Conservation (phyloP, 2,113 vertebrate species). For the Pholis gunnellus region DNA sequence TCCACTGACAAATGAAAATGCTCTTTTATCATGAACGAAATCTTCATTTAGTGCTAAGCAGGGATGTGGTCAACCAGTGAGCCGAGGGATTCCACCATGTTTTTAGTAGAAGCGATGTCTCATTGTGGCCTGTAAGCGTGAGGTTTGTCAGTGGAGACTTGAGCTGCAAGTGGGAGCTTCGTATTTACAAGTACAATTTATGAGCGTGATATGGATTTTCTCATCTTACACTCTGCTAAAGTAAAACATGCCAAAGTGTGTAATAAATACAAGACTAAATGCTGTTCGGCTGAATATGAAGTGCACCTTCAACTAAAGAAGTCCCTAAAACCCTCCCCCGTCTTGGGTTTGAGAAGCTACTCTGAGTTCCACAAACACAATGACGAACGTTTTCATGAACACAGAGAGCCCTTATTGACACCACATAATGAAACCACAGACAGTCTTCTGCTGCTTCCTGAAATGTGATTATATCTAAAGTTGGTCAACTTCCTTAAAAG, state of each 20-base stretch:
- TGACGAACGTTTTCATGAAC: neutral
- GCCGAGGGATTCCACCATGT: neutral
- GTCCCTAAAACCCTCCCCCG: neutral
- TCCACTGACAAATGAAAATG: neutral
- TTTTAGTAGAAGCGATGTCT: neutral
- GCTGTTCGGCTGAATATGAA: neutral
- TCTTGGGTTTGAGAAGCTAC: neutral
- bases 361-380: constrained; percentile 7
- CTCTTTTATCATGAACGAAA: neutral
- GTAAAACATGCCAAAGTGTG: neutral
- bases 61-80: neutral
- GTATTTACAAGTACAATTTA: neutral
- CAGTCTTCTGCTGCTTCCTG: constrained; percentile 40
- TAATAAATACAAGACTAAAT: neutral
- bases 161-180: neutral
- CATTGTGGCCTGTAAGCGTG: neutral
- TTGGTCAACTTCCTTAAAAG: neutral
- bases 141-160: neutral
- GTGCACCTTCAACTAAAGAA: neutral
- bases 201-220: neutral
- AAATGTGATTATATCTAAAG: neutral
- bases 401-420: neutral
- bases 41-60: neutral
- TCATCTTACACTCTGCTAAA: neutral
- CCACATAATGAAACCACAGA: constrained; percentile 31